phyloP scores from a whole-genome alignment of 2,888 invertebrate genomes.

The Eupeodes luniger region DNA sequence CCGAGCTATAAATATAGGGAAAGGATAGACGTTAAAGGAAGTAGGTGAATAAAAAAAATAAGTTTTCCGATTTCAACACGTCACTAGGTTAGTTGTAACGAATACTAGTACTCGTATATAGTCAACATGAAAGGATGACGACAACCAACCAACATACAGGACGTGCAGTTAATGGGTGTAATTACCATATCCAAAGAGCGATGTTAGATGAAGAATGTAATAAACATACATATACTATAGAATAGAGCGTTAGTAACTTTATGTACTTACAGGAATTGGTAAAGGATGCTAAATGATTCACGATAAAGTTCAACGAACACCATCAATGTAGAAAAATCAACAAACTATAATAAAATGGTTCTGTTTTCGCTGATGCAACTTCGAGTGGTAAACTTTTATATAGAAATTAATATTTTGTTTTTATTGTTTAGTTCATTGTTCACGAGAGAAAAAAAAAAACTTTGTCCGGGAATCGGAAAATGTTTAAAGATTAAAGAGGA shows the following conservation, averaged over 20 bases:
- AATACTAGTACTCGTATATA: background rate
- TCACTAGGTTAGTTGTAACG: constrained; percentile 28
- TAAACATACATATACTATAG: background rate
- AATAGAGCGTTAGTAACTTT: too few species aligned
- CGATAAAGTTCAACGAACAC: constrained; percentile 35
- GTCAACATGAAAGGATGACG: too few species aligned
- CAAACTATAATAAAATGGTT: constrained; percentile 13
- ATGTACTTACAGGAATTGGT: background rate
- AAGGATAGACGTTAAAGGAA: background rate
- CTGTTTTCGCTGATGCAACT: background rate
- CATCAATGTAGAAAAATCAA: constrained; percentile 13
- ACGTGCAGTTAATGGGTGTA: background rate
- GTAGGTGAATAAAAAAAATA: background rate
- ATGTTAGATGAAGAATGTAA: background rate
- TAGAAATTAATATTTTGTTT: background rate
- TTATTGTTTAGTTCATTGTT: constrained; percentile 5
- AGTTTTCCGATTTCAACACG: background rate
- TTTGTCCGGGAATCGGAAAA: background rate
- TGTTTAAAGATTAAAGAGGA: background rate
- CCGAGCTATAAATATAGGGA: background rate
- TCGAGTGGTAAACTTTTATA: background rate
- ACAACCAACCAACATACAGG: background rate
- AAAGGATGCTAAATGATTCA: background rate
- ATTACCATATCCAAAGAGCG: background rate
- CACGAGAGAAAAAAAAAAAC: background rate